phyloP scores from a whole-genome alignment of 2,113 vertebrate species.

The Serinus canaria region DNA sequence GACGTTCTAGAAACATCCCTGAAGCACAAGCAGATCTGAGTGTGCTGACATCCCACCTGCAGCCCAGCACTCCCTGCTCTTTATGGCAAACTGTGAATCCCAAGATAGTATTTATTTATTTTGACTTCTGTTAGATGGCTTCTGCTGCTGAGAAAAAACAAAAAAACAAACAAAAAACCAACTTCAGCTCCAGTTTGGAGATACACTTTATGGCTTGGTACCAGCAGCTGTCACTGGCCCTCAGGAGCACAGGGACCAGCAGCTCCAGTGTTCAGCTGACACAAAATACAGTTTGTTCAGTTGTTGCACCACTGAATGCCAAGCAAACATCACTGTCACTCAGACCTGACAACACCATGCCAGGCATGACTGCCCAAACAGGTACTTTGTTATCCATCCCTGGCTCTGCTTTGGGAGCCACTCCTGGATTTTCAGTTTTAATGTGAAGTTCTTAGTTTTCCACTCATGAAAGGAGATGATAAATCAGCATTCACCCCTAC shows the following conservation, averaged over 20 bases:
- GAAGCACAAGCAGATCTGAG: background rate
- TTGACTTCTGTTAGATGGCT: background rate
- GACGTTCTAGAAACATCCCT: background rate
- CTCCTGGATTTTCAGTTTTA: background rate
- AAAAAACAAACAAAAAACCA: background rate
- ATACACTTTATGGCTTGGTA: background rate
- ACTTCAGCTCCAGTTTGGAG: background rate
- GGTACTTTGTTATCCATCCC: accelerated
- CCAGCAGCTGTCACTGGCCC: background rate
- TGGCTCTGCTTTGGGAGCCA: background rate
- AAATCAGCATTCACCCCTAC: background rate
- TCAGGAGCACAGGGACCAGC: accelerated
- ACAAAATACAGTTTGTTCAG: background rate
- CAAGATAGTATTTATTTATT: background rate
- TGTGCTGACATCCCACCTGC: background rate
- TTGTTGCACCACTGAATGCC: background rate
- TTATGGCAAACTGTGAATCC: background rate
- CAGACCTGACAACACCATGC: background rate
- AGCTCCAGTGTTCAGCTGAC: background rate
- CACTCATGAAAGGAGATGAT: background rate
- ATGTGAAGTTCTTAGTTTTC: background rate
- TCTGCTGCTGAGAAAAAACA: background rate
- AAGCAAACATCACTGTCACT: background rate
- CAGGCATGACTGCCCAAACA: background rate
- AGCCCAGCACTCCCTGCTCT: background rate